phyloP scores from a whole-genome alignment of 2,113 vertebrate genomes.

The Ictalurus punctatus region DNA sequence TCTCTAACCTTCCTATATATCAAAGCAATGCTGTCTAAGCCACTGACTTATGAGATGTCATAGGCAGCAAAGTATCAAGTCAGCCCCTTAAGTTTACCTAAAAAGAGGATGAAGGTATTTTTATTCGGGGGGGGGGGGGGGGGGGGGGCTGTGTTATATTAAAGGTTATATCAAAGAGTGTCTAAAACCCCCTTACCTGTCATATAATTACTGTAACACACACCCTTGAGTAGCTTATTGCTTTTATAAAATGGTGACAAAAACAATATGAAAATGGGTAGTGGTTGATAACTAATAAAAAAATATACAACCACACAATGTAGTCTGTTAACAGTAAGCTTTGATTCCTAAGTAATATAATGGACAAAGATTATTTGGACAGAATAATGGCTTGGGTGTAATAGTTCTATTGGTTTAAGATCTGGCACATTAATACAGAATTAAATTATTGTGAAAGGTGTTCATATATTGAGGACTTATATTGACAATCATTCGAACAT shows the following conservation, averaged over 20 bases:
- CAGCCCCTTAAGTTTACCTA: neutral
- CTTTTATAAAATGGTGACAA: neutral
- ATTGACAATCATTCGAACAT: too few species aligned
- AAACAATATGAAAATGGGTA: neutral
- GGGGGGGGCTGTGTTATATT: too few species aligned
- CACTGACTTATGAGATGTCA: neutral
- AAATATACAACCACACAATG: neutral
- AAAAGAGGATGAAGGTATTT: neutral
- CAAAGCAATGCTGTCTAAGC: neutral
- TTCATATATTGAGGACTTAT: neutral
- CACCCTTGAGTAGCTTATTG: neutral
- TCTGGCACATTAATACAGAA: neutral
- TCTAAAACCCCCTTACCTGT: neutral
- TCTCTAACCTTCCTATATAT: neutral
- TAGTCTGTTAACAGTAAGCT: neutral
- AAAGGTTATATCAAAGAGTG: neutral
- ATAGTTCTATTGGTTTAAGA: neutral
- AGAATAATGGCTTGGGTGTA: neutral
- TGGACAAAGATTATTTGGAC: neutral
- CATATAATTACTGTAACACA: neutral
- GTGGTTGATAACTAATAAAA: neutral
- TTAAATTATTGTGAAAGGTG: neutral
- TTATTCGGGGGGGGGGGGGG: neutral
- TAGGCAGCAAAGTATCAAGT: neutral
- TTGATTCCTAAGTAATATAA: neutral